Evolutionary conservation across 30 jellyfish, hydroid and myxozoan genomes (phyloP).

Genomic region (Turritopsis rubra): DNA sequence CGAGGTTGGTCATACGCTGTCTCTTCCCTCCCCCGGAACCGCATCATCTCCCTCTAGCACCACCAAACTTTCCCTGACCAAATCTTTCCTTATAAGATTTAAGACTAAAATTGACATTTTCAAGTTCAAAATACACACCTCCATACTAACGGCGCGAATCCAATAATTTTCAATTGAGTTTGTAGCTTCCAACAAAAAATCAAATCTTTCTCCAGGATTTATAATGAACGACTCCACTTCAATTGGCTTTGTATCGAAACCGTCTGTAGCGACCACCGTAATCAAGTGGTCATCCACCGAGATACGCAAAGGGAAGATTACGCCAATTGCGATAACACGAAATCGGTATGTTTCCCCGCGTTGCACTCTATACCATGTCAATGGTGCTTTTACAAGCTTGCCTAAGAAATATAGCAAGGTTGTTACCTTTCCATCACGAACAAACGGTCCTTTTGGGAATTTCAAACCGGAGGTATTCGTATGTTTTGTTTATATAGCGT

Average conservation of each 20-base stretch:
- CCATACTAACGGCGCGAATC: conserved; percentile 58
- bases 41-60: no score
- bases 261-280: conserved; percentile 71
- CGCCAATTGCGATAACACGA: conserved; percentile 76
- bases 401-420: conserved; percentile 43
- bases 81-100: no score
- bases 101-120: no score
- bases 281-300: conserved; percentile 80
- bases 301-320: conserved; percentile 78
- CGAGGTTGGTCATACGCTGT: no score
- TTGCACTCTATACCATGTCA: conserved; percentile 62
- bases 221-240: conserved; percentile 70
- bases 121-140: not conserved
- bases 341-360: conserved; percentile 70
- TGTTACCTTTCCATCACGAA: no score
- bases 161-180: conserved; percentile 71
- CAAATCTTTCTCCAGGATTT: conserved; percentile 90
- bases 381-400: conserved; percentile 47
- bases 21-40: no score
- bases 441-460: no score
- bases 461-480: no score
- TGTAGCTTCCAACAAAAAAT: conserved; percentile 71
- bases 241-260: conserved; percentile 53
- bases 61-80: no score
- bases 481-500: no score